These are phyloP conservation scores for Trematocara marginatum DNA, from an alignment of 2,113 vertebrate genomes.

Conservation along the genomic window DNA sequence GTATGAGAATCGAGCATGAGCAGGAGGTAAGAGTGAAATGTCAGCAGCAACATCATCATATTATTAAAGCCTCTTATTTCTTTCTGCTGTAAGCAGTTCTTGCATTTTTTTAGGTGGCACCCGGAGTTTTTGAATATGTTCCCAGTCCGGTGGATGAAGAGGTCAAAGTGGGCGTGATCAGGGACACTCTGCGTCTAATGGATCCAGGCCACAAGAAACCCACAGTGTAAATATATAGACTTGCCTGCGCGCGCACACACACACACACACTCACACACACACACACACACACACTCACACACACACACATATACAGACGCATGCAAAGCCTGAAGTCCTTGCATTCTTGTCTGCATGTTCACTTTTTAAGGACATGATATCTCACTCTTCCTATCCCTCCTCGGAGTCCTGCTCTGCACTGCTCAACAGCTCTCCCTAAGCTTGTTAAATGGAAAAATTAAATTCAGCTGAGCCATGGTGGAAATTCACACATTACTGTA, in stretches of 20 bases:
- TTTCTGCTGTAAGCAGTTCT: background rate
- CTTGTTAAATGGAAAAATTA: slow-evolving; percentile 64
- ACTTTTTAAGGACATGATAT: slow-evolving; percentile 13
- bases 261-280: background rate
- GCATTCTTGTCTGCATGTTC: background rate
- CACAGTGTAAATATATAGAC: slow-evolving; percentile 40
- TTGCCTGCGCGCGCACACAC: accelerated
- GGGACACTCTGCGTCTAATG: slow-evolving; percentile 86
- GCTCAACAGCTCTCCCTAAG: slow-evolving; percentile 45
- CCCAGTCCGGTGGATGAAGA: slow-evolving; percentile 93
- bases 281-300: accelerated
- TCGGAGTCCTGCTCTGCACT: background rate
- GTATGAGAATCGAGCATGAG: slow-evolving; percentile 96
- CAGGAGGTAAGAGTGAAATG: slow-evolving; percentile 79
- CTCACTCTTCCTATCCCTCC: background rate
- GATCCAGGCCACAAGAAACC: slow-evolving; percentile 64
- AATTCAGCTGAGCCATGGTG: slow-evolving; percentile 38
- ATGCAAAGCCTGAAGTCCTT: background rate
- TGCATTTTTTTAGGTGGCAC: slow-evolving; percentile 78
- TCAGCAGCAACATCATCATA: no score
- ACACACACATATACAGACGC: accelerated
- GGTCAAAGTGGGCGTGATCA: slow-evolving; percentile 93
- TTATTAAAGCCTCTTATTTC: background rate
- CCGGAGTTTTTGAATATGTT: slow-evolving; percentile 89
- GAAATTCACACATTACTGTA: slow-evolving; percentile 42